Conservation (phyloP, 2,888 invertebrate species). For the Euproctis similis region DNA sequence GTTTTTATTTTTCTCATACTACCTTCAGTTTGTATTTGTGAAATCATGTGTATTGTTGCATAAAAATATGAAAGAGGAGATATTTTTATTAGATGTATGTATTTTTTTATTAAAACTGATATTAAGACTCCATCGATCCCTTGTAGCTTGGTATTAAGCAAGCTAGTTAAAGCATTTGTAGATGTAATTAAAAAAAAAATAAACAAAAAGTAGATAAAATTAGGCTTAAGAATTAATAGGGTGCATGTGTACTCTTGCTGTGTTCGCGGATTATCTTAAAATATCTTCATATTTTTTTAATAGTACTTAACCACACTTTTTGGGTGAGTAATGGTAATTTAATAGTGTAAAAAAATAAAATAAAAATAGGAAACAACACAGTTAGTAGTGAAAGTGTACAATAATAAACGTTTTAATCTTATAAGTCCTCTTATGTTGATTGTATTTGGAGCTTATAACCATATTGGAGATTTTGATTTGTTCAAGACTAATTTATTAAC, state of each 20-base stretch:
- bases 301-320: slow-evolving; percentile 8
- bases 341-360: slow-evolving; percentile 2
- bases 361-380: slow-evolving; percentile 2
- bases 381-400: slow-evolving; percentile 18
- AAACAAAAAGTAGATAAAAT: slow-evolving; percentile 50
- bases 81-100: slow-evolving; percentile 15
- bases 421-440: slow-evolving; percentile 43
- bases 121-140: slow-evolving; percentile 31
- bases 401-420: too few species aligned
- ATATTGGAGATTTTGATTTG: too few species aligned
- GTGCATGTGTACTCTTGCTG: slow-evolving; percentile 12
- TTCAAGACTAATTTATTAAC: too few species aligned
- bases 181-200: slow-evolving; percentile 48
- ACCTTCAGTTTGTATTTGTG: slow-evolving; percentile 2
- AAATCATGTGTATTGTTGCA: neutral
- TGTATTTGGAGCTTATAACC: too few species aligned
- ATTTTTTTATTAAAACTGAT: slow-evolving; percentile 19
- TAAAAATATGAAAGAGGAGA: slow-evolving; percentile 1
- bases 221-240: slow-evolving; percentile 30
- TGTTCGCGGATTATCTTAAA: slow-evolving; percentile 1
- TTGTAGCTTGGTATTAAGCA: slow-evolving; percentile 66
- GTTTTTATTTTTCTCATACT: slow-evolving; percentile 3
- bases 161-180: slow-evolving; percentile 74
- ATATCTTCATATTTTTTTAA: too few species aligned
- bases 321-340: slow-evolving; percentile 3